Conservation (phyloP, 2,113 vertebrate species). For the Dipodomys ordii region DNA sequence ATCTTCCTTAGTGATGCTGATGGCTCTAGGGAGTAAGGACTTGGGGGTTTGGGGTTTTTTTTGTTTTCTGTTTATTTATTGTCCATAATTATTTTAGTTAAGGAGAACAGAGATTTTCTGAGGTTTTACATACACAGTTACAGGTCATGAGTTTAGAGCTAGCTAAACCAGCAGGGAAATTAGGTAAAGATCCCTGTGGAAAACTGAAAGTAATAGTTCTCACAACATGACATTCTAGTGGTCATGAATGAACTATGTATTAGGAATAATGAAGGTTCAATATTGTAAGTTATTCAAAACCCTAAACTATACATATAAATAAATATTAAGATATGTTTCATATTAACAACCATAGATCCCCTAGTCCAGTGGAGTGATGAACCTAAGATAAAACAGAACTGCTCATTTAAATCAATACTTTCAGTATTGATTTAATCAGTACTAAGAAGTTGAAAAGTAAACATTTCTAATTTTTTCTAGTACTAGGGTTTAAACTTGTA, state of each 20-base stretch:
- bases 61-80: neutral
- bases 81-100: constrained; percentile 27
- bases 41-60: neutral
- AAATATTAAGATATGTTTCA: neutral
- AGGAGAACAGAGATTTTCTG: neutral
- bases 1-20: neutral
- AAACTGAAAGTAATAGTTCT: constrained; percentile 28
- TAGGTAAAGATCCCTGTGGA: neutral
- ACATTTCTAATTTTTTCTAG: neutral
- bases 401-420: neutral
- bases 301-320: neutral
- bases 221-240: constrained; percentile 6
- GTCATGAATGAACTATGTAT: neutral
- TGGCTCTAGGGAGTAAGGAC: neutral
- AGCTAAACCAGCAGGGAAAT: neutral
- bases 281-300: neutral
- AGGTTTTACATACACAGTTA: neutral
- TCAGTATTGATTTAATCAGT: neutral
- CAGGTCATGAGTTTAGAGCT: constrained; percentile 4
- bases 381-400: constrained; percentile 3
- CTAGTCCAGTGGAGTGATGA: neutral
- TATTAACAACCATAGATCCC: neutral
- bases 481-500: too few relatives aligned
- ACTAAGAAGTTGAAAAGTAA: constrained; percentile 7
- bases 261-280: neutral